Evolutionary conservation across 1,140 invertebrate genomes (phyloP), one percentile per base, ranked within the genome.

Genomic region (Leptonema lineaticorne): DNA sequence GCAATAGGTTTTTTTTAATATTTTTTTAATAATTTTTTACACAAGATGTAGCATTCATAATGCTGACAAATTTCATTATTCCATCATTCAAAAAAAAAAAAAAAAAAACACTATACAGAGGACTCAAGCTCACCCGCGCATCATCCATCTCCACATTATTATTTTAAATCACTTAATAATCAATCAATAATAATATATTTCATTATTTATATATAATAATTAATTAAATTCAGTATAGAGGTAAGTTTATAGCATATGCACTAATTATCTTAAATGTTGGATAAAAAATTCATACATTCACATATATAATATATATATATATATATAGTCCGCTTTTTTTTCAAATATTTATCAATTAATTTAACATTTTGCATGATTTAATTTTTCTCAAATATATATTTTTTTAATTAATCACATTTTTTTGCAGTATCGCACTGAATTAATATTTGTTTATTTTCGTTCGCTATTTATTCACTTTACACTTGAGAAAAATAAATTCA

Each of bases 1-100:
- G 74, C 78, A 72, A 73, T 18, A 72, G 27, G 59, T 74, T 79
- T 82, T 81, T 82, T 81, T 83, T 78, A 70, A 76, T 65, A 76
- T 80, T 83, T 83, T 82, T 82, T 82, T 83, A 69, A 72, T 69
- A 69, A 81, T 82, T 83, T 83, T 83, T 82, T 83, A 83, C 81
- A 83, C 81, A 83, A 83, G 81, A 82, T 76, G 80, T 83, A 82
- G 81, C 81, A 83, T 83, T 83, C 78, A 83, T 82, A 83, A 83
- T 83, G 81, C 81, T 78, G 78, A 81, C 81, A 82, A 79, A 77
- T 72, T 72, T 72, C 64, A 72, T 69, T 69, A 68, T 63, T 72
- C 67, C 67, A 69, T 72, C 71, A 69, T 72, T 72, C 71, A 72
- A 72, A 72, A 69, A 72, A 71, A 71, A 56, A n/a, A n/a, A n/a